Base-by-base conservation (phyloP, 2,113 vertebrate species). In the Copsychus sechellarum region DNA sequence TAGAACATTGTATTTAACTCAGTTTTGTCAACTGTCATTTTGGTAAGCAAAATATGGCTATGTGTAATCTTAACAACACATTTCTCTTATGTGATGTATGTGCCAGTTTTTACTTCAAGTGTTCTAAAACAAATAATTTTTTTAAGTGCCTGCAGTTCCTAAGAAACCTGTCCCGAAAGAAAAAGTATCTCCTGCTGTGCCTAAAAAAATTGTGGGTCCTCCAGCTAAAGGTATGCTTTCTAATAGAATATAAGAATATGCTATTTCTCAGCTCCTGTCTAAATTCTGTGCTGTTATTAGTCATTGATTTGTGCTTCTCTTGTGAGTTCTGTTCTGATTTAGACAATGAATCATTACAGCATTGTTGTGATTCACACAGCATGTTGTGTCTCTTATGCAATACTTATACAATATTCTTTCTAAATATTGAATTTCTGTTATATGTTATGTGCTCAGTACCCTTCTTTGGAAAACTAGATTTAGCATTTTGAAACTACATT, bases 151-250 rank as follows among this genome's bases (percentile, higher is more conserved):
- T 83, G 96, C 95, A 91, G 96, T 96, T 60, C 97, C 97, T 83
- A 98, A 98, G 94, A 98, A 96, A 97, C 93, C 95, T 81, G 33
- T 96, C 34, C 95, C 97, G n/a, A 97, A 98, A 95, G 98, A 98
- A 92, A 98, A 97, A 92, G 70, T 97, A 54, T 70, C 95, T 81
- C 85, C 97, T 93, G 95, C 96, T 92, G 89, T 97, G 36, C 62
- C 98, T 93, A 98, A 98, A 98, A 98, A 97, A 95, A 65, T 98
- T 94, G 98, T 66, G 48, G 89, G 89, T 91, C 97, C 97, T 94
- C 95, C 97, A 97, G 60, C 96, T 64, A 98, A 93, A 98, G 98
- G 98, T 98, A 98, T 91, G 96, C 51, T 85, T 87, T 85, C 24
- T 48, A 64, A 54, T 29, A 62, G 9, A 78, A 76, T 65, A 38